Percentiles rank a stretch among this genome's conserved stretches.
phyloP scores from a whole-genome alignment of 2,797 vertebrate species.

The Pachyuromys duprasi region DNA sequence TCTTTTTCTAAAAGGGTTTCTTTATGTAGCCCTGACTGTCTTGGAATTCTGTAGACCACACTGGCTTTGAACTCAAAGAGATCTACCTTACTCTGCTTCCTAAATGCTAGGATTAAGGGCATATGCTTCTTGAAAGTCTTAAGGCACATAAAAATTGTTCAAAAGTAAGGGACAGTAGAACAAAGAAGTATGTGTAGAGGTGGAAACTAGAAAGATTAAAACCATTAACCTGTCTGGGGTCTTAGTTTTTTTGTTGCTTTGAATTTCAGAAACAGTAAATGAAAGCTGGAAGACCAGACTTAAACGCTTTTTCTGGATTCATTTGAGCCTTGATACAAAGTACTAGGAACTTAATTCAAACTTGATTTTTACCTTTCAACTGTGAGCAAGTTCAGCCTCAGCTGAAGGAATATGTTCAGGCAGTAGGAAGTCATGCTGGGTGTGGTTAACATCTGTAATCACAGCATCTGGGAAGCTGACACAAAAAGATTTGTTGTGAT shows the following conservation, averaged over 20 bases:
- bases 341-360: too few relatives aligned
- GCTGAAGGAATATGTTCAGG: background rate
- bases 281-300: background rate
- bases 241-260: background rate
- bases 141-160: background rate
- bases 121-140: background rate
- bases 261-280: background rate
- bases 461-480: background rate
- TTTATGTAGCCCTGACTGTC: background rate
- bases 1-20: too few relatives aligned
- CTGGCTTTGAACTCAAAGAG: background rate
- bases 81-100: background rate
- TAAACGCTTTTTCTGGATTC: conserved; percentile 25
- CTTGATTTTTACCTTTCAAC: background rate
- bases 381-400: background rate
- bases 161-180: background rate
- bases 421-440: background rate
- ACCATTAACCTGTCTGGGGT: background rate
- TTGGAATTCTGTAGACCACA: background rate
- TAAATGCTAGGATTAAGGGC: background rate
- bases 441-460: background rate
- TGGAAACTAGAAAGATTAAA: background rate
- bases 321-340: conserved; percentile 25
- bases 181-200: background rate
- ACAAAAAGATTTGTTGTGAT: background rate